Conservation (phyloP, 1,140 invertebrate species). For the Tetramorium parvispinum region DNA sequence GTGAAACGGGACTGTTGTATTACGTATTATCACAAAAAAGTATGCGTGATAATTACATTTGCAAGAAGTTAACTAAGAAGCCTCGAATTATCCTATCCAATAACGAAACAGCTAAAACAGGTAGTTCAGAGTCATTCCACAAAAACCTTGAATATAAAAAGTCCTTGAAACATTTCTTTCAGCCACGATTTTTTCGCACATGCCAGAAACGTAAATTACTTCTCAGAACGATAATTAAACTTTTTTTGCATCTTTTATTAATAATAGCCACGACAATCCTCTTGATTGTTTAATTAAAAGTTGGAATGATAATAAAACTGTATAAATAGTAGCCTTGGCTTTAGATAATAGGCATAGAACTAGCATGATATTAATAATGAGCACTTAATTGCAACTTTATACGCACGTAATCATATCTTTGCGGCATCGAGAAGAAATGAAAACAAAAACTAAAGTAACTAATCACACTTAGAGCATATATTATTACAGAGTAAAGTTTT, state of each 20-base stretch:
- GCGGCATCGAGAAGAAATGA: not conserved
- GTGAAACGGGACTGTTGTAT: not conserved
- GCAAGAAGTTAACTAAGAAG: not conserved
- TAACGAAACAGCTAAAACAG: not conserved
- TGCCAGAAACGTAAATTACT: not conserved
- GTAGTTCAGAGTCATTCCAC: not conserved
- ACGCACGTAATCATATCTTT: slow-evolving; percentile 11
- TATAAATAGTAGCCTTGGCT: not conserved
- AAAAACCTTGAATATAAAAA: not conserved
- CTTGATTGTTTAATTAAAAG: not conserved
- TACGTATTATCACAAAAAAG: not conserved
- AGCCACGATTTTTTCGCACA: not conserved
- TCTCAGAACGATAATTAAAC: not conserved
- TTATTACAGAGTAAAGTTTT: not conserved
- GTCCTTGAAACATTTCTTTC: not conserved
- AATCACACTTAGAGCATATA: not conserved
- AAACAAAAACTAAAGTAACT: not conserved
- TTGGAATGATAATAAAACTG: not conserved
- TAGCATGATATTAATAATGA: slow-evolving; percentile 15
- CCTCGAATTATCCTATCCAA: not conserved
- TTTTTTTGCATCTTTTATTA: not conserved
- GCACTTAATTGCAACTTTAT: not conserved
- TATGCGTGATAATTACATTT: not conserved
- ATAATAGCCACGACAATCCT: not conserved
- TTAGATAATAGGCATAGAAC: not conserved